Evolutionary conservation across 2,113 vertebrate genomes (phyloP), one percentile per base, ranked within the genome.

Genomic region (Anser cygnoides): DNA sequence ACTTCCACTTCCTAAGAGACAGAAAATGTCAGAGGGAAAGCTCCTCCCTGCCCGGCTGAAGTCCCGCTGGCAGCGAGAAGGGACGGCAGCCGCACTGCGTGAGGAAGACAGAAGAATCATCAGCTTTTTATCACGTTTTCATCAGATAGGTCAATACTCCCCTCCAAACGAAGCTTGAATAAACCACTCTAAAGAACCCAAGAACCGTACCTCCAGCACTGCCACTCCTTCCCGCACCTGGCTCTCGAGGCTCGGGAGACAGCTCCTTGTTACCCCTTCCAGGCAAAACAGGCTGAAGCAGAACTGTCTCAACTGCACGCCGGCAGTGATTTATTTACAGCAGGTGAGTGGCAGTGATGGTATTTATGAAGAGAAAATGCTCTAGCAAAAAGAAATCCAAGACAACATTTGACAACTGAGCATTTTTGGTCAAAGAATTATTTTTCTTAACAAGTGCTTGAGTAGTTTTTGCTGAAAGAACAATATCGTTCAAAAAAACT

Each of bases 61-160:
- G 49, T 39, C 74, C 52, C 31, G 1, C 33, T 15, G 50, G 35
- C 6, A 37, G 67, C 1, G 16, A 13, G 66, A 23, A 4, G 2
- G 13, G 4, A 2, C 2, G 1, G 31, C 55, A 49, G 49, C 17
- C 10, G 0, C 1, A 5, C 23, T 6, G 43, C 1, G 0, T 3
- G 3, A 26, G 35, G 43, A 18, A 7, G 35, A 14, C 1, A 2
- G 72, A n/a, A 49, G 62, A 43, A 33, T 4, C 3, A 4, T 62
- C 13, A 6, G 17, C 49, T 49, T 14, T 23, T 37, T 7, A 15
- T 9, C 17, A 1, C 1, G 21, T 22, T 50, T 26, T n/a, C 46
- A 62, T 49, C 46, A 49, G 46, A 49, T 28, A 46, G 28, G 41
- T 3, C 4, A 31, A 54, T 49, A 21, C 19, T 16, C 33, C 33